Conservation (phyloP, 2,888 invertebrate genomes). For the Nycteola revayana region DNA sequence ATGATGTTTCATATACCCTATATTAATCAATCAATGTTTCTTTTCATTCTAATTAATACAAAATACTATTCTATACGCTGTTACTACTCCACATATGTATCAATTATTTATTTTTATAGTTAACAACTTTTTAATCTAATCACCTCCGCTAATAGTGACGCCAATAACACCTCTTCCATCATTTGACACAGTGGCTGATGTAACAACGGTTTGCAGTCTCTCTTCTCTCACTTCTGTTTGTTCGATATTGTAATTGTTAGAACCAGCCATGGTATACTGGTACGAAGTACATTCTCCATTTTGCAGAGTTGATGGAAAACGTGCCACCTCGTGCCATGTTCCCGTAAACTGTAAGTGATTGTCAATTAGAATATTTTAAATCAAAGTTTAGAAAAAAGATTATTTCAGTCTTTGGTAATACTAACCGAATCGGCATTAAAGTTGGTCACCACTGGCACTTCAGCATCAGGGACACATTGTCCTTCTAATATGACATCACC, state of each 20-base stretch:
- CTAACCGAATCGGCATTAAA: slow-evolving; percentile 50
- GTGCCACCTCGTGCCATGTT: slow-evolving; percentile 59
- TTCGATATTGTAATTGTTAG: slow-evolving; percentile 35
- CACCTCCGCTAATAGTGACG: slow-evolving; percentile 39
- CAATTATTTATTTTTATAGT: too few relatives aligned
- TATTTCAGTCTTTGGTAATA: too few relatives aligned
- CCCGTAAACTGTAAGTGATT: slow-evolving; percentile 53
- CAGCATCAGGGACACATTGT: slow-evolving; percentile 43
- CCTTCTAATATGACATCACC: slow-evolving; percentile 58
- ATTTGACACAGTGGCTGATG: slow-evolving; percentile 30
- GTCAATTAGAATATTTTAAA: background rate
- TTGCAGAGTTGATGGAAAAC: slow-evolving; percentile 63
- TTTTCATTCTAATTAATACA: too few relatives aligned
- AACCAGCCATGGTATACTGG: slow-evolving; percentile 21
- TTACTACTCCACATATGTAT: too few relatives aligned
- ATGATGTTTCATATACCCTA: too few relatives aligned
- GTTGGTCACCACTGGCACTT: slow-evolving; percentile 38
- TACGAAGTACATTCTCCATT: slow-evolving; percentile 52
- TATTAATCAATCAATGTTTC: too few relatives aligned
- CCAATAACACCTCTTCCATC: slow-evolving; percentile 51
- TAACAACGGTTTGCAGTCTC: slow-evolving; percentile 26
- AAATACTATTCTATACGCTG: too few relatives aligned
- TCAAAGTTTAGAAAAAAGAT: too few relatives aligned
- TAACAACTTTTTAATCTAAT: slow-evolving; percentile 5
- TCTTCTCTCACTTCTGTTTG: slow-evolving; percentile 51